Evolutionary conservation across 2,888 invertebrate genomes (phyloP).

Genomic region (Andrena bucephala): DNA sequence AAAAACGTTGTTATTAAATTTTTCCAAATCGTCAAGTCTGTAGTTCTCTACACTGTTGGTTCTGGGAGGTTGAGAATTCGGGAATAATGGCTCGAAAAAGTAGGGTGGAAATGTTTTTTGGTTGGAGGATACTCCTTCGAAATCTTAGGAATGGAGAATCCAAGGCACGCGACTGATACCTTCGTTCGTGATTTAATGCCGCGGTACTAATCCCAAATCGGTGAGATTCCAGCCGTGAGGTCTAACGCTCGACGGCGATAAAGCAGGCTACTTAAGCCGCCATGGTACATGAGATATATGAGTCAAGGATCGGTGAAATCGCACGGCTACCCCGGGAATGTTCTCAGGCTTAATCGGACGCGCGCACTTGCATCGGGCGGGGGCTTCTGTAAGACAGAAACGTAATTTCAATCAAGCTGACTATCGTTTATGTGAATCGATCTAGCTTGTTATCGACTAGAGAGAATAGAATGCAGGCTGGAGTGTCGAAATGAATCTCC

Average conservation of each 20-base stretch:
- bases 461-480: background rate
- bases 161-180: constrained; percentile 60
- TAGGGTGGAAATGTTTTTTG: background rate
- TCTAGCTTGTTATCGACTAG: background rate
- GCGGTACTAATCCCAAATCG: constrained; percentile 68
- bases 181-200: constrained; percentile 68
- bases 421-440: background rate
- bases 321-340: constrained; percentile 55
- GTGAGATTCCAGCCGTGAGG: constrained; percentile 64
- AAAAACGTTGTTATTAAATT: too few relatives aligned
- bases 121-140: background rate
- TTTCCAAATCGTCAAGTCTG: too few relatives aligned
- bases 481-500: background rate
- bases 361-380: background rate
- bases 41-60: too few relatives aligned
- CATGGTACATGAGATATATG: constrained; percentile 69
- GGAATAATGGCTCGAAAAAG: background rate
- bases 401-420: constrained; percentile 1
- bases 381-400: constrained; percentile 20
- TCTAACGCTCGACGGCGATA: constrained; percentile 67
- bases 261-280: constrained; percentile 74
- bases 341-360: constrained; percentile 68
- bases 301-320: constrained; percentile 70
- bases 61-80: background rate
- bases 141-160: constrained; percentile 30